These are phyloP conservation scores for Podotricha telesiphe DNA, from an alignment of 2,888 invertebrate genomes.

Conservation along the genomic window DNA sequence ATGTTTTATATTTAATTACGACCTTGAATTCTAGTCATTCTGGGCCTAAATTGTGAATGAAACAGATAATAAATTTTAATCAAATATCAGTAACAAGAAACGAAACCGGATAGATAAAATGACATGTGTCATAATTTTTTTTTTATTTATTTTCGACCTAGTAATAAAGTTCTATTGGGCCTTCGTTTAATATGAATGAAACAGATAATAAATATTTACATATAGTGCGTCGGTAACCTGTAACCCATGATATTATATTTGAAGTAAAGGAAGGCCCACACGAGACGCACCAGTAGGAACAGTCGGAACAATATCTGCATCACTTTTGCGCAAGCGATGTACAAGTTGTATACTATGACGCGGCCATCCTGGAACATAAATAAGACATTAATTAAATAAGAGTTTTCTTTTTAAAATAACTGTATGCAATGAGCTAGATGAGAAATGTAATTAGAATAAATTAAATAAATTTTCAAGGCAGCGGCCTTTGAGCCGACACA, in stretches of 20 bases:
- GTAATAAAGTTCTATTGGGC: background rate
- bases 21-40: background rate
- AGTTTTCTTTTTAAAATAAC: too few species aligned
- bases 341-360: conserved; percentile 38
- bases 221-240: background rate
- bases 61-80: background rate
- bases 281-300: conserved; percentile 37
- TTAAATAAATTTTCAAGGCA: too few species aligned
- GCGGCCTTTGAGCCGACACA: too few species aligned
- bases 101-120: background rate
- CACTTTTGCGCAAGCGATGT: conserved; percentile 41
- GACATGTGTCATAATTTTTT: background rate
- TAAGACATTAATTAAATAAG: too few species aligned
- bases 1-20: background rate
- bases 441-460: too few species aligned
- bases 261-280: conserved; percentile 37
- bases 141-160: background rate
- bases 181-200: background rate
- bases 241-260: conserved; percentile 36
- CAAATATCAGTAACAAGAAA: background rate
- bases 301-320: conserved; percentile 40
- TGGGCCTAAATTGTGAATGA: background rate
- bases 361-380: conserved; percentile 12
- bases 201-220: background rate
- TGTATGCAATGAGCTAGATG: too few species aligned